These are phyloP conservation scores for Branchinecta lindahli DNA, from an alignment of 1,140 invertebrate species.

Conservation along the genomic window DNA sequence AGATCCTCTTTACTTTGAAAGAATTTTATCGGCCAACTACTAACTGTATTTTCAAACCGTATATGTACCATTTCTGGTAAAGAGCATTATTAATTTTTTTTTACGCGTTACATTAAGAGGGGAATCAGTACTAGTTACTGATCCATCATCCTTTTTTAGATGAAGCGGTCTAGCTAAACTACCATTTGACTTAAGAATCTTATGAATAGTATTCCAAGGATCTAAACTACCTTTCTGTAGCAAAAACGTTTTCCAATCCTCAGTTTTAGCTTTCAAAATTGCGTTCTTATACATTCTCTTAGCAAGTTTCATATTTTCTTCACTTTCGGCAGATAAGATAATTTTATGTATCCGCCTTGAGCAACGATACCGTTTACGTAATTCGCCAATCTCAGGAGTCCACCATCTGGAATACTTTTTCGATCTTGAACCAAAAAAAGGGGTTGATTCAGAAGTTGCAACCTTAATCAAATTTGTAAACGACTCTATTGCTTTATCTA, in stretches of 20 bases:
- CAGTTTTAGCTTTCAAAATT: not conserved
- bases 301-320: not conserved
- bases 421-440: not conserved
- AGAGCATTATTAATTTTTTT: no score
- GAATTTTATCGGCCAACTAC: no score
- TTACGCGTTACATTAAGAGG: no score
- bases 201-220: not conserved
- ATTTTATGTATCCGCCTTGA: not conserved
- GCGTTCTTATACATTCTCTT: not conserved
- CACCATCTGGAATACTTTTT: conserved; percentile 4
- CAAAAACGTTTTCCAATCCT: not conserved
- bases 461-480: not conserved
- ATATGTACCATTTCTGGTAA: no score
- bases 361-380: not conserved
- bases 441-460: not conserved
- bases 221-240: not conserved
- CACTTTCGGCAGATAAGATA: not conserved
- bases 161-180: not conserved
- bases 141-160: not conserved
- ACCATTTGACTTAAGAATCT: not conserved
- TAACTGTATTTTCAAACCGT: no score
- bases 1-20: no score
- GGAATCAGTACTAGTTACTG: not conserved
- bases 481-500: not conserved
- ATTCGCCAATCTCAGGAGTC: not conserved